These are phyloP conservation scores for Maconellicoccus hirsutus DNA, from an alignment of 1,140 invertebrate genomes.

Conservation along the genomic window DNA sequence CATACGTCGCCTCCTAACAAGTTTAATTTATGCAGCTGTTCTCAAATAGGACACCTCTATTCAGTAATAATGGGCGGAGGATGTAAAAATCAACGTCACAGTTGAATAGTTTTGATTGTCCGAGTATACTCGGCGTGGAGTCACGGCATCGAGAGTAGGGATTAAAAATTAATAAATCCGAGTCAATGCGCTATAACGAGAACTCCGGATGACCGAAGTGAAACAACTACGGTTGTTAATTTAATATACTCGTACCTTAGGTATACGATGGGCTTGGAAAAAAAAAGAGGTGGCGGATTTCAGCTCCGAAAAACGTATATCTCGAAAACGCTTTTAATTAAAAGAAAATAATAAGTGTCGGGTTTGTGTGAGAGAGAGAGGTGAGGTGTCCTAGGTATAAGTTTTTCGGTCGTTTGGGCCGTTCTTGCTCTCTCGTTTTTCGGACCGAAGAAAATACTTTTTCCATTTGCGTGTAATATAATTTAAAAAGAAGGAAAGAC, in stretches of 20 bases:
- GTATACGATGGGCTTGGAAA: too few relatives aligned
- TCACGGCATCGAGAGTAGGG: not conserved
- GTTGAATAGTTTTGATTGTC: not conserved
- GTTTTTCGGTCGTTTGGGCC: not conserved
- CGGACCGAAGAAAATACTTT: constrained; percentile 13
- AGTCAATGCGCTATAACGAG: too few relatives aligned
- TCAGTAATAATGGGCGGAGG: not conserved
- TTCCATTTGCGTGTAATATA: constrained; percentile 18
- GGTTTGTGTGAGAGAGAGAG: not conserved
- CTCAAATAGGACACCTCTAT: not conserved
- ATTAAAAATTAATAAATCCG: not conserved
- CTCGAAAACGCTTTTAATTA: constrained; percentile 15
- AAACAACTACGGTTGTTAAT: too few relatives aligned
- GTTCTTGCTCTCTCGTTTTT: not conserved
- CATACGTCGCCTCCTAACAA: not conserved
- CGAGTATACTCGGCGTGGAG: not conserved
- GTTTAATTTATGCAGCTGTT: not conserved
- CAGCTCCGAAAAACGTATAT: not conserved
- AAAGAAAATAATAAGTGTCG: constrained; percentile 16
- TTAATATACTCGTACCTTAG: too few relatives aligned
- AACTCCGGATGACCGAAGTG: not conserved
- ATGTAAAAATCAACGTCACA: not conserved
- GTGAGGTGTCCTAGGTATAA: not conserved
- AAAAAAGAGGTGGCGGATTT: too few relatives aligned
- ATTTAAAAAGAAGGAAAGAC: constrained; percentile 20